Conservation (phyloP, 2,797 vertebrate species). For the Epinephelus malabaricus region DNA sequence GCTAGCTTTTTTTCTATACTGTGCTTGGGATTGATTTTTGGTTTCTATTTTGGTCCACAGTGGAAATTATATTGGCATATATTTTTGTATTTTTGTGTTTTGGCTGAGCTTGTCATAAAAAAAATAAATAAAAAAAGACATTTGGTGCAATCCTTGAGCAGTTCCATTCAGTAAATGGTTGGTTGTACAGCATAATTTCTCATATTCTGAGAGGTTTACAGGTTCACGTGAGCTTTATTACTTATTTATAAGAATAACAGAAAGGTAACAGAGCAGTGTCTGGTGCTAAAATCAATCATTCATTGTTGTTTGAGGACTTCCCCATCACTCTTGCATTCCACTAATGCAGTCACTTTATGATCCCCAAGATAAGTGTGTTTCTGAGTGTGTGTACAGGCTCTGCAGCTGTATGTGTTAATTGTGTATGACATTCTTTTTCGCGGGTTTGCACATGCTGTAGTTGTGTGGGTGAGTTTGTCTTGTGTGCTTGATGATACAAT, state of each 20-base stretch:
- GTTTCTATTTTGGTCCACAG: constrained; percentile 67
- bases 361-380: background rate
- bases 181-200: background rate
- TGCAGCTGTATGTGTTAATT: constrained; percentile 1
- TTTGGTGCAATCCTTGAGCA: constrained; percentile 1
- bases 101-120: constrained; percentile 30
- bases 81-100: constrained; percentile 41
- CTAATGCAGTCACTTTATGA: background rate
- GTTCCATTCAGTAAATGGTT: background rate
- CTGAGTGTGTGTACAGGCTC: background rate
- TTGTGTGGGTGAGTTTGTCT: background rate
- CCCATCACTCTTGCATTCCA: background rate
- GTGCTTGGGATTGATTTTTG: constrained; percentile 62
- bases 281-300: background rate
- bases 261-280: background rate
- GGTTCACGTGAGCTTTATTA: background rate
- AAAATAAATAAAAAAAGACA: background rate
- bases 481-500: constrained; percentile 6
- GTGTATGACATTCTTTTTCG: background rate
- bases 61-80: constrained; percentile 54
- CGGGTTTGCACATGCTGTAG: background rate
- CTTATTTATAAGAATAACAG: background rate
- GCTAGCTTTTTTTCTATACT: constrained; percentile 44
- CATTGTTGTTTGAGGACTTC: constrained; percentile 3
- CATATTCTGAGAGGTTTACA: background rate